Base-by-base conservation (phyloP, 2,888 invertebrate species). In the Caradrina kadenii region DNA sequence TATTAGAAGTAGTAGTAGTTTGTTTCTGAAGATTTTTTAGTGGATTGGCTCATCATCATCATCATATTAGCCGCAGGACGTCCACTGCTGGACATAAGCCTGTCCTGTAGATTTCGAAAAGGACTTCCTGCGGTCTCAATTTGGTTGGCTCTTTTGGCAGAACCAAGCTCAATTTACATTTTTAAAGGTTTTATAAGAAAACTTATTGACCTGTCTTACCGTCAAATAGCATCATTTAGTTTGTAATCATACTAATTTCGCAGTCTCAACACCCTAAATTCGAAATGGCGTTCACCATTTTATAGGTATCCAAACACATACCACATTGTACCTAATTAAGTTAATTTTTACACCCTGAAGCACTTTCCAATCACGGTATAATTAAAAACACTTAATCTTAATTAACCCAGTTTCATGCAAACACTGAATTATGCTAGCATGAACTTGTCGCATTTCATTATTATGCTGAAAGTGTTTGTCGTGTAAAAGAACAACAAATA, bases 381-480 rank as follows among this genome's bases (percentile, higher is more conserved):
- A 81, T 76, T 81, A 81, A 79, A 79, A 79, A 79, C 69, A 79
- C 65, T 81, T 75, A 62, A 69, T 79, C 60, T 61, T 79, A 76
- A 81, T 81, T 82, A 81, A 82, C 82, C 81, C 50, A 80, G 58
- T 80, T 80, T 73, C 61, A 72, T 73, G 63, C 58, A 67, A 82
- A 70, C 68, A 63, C 50, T 65, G 54, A 55, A 69, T 73, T 60
- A 74, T 70, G 63, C 75, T 78, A 70, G 83, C 80, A 79, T 83
- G 73, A 76, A 75, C 61, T 63, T 81, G 75, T 76, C 83, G 74
- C 76, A 76, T 83, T 70, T 73, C 61, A 74, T 72, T 71, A 80
- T 73, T 60, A 58, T 70, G 31, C 31, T 67, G 53, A 70, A 64
- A 68, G 45, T 54, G 59, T 71, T 62, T 76, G 58, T 65, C 77